These are phyloP conservation scores for Drosophila maculinotata DNA, from an alignment of 2,888 invertebrate species.

Conservation along the genomic window DNA sequence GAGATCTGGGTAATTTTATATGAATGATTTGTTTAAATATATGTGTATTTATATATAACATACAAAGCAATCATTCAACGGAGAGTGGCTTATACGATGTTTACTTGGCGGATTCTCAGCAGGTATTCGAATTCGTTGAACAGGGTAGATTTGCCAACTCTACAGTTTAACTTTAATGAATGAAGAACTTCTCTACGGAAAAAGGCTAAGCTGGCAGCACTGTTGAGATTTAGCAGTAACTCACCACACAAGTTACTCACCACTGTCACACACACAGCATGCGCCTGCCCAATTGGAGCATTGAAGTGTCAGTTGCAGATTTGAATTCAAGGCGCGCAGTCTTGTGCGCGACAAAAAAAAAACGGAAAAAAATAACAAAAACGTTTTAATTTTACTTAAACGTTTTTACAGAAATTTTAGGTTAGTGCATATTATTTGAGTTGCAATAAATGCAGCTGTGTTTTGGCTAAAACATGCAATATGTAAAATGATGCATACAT, in stretches of 20 bases:
- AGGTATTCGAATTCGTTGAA: no score
- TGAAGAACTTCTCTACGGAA: no score
- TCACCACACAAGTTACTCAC: conserved; percentile 33
- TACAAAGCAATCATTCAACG: no score
- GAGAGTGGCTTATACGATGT: no score
- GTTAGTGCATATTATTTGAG: conserved; percentile 59
- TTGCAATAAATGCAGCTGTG: conserved; percentile 22
- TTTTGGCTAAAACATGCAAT: conserved; percentile 28
- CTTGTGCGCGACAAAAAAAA: conserved; percentile 28
- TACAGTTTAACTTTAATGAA: no score
- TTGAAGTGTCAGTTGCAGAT: conserved; percentile 49
- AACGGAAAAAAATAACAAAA: conserved; percentile 20
- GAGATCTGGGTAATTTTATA: no score
- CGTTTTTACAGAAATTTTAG: conserved; percentile 53
- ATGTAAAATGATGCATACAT: conserved; percentile 34
- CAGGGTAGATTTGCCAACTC: no score
- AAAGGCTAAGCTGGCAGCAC: no score
- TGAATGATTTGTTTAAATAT: no score
- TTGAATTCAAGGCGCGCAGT: conserved; percentile 56
- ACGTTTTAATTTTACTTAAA: conserved; percentile 35
- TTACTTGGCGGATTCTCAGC: no score
- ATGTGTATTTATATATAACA: no score
- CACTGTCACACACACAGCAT: conserved; percentile 32
- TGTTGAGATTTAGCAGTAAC: no score
- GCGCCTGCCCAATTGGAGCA: conserved; percentile 42